Evolutionary conservation across 92 coral and sea anemone genomes (phyloP).

Genomic region (Zoanthus gigantus): DNA sequence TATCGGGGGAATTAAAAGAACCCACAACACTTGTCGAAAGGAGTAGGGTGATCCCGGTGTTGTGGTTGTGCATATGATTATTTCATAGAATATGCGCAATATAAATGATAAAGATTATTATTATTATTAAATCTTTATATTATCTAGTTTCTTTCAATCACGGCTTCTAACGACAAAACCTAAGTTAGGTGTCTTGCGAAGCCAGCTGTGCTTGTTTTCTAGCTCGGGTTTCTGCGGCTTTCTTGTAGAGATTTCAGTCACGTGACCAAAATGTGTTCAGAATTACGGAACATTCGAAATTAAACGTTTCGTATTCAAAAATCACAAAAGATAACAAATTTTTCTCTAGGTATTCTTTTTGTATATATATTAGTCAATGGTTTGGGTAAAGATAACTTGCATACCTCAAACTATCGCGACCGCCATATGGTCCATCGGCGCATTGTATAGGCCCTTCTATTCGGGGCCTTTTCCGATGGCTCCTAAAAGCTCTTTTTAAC

Average conservation of each 20-base stretch:
- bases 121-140: no score
- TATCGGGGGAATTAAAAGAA: no score
- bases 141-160: no score
- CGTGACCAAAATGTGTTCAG: neutral
- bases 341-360: neutral
- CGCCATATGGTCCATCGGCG: slow-evolving; percentile 1
- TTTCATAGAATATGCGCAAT: no score
- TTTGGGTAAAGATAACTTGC: neutral
- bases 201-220: no score
- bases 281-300: neutral
- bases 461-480: slow-evolving; percentile 28
- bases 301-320: neutral
- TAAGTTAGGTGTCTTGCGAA: no score
- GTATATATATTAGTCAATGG: neutral
- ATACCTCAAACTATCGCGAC: slow-evolving; percentile 1
- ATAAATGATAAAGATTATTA: no score
- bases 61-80: no score
- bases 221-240: no score
- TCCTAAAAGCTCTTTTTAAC: slow-evolving; percentile 12
- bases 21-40: no score
- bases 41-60: no score
- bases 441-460: neutral
- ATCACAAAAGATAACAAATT: neutral
- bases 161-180: no score
- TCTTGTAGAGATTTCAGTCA: neutral